phyloP scores from a whole-genome alignment of 2,888 invertebrate species.

The Agrilus cyanescens region DNA sequence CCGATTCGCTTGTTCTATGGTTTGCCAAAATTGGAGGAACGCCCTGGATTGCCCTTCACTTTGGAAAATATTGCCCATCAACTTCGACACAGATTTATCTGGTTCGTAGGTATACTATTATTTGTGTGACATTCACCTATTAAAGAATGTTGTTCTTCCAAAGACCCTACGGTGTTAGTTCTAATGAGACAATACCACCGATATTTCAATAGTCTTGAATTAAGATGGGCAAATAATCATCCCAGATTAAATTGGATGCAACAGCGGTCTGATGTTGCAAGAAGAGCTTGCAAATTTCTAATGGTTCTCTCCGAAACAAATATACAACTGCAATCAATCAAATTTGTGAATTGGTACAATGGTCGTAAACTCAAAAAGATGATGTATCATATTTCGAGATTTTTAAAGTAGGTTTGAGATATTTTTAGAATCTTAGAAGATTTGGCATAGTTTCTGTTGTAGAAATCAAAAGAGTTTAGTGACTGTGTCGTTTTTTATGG shows the following conservation, averaged over 20 bases:
- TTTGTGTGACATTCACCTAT: not conserved
- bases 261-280: constrained; percentile 32
- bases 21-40: constrained; percentile 25
- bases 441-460: constrained; percentile 7
- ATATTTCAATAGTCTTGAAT: constrained; percentile 35
- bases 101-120: constrained; percentile 15
- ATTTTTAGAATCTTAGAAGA: not conserved
- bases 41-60: constrained; percentile 23
- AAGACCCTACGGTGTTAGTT: constrained; percentile 27
- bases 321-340: constrained; percentile 34
- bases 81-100: constrained; percentile 27
- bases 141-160: constrained; percentile 6
- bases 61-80: constrained; percentile 27
- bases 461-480: constrained; percentile 35
- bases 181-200: constrained; percentile 31
- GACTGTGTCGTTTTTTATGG: constrained; percentile 34
- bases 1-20: constrained; percentile 25
- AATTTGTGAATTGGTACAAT: constrained; percentile 38
- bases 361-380: constrained; percentile 33
- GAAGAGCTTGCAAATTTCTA: constrained; percentile 28
- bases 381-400: constrained; percentile 27
- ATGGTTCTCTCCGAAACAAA: constrained; percentile 23
- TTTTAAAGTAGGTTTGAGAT: constrained; percentile 23
- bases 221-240: constrained; percentile 38
- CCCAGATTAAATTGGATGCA: constrained; percentile 30